Evolutionary conservation across 23 tunicate species (phyloP), one percentile per base, ranked within the genome.

Genomic region (Phallusia fumigata): DNA sequence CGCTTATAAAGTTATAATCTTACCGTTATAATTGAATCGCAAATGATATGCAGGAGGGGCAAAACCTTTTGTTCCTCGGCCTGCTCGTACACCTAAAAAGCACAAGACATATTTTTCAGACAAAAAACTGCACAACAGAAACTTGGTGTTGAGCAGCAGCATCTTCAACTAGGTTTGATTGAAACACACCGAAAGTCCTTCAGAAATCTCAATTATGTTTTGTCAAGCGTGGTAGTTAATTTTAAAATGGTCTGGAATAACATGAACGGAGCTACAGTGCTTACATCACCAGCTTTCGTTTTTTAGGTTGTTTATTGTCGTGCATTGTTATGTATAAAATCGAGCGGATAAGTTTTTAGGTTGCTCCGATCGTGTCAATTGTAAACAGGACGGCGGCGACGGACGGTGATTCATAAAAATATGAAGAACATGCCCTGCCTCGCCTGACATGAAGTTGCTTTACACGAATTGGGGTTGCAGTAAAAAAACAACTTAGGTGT

Each of bases 21-120:
- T 69, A 91, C 96, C 96, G 79, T 83, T 53, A 91, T 83, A 26
- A 91, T 35, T n/a, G 96, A 79, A 69, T 91, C 96, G 52, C 90
- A 91, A 22, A 91, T 81, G 45, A 91, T 45, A 40, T 91, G 96
- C 19, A 91, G 84, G 1, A 86, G 82, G 22, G 96, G 86, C 5
- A 86, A 74, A 24, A 91, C 78, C 73, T 91, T 91, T 22, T 40
- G 15, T 86, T 91, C 90, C 77, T 91, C 96, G 15, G 79, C 79
- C 28, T 74, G 76, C 24, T 74, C 90, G 33, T 82, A 73, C 30
- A 87, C 80, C 90, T 87, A 51, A 30, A 58, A 58, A 40, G 10
- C 47, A 10, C 47, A n/a, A n/a, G n/a, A n/a, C n/a, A n/a, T n/a
- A n/a, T n/a, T n/a, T n/a, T n/a, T n/a, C n/a, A n/a, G n/a, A n/a